A percentile compares a stretch with the other conserved stretches of the same genome.
Conservation (phyloP, 2,797 vertebrate species). For the Peromyscus nudipes region DNA sequence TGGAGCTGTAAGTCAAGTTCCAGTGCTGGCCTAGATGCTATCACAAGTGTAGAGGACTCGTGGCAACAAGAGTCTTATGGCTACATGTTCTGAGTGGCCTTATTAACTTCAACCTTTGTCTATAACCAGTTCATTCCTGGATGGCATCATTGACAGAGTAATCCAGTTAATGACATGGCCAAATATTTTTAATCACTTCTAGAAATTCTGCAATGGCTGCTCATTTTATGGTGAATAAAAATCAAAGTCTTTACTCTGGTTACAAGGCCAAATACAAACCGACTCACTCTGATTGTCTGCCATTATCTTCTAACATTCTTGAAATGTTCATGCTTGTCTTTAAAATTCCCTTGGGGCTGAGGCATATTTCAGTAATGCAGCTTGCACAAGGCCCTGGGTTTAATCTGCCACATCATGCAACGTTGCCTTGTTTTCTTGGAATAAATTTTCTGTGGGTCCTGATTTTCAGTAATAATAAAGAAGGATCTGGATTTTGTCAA, state of each 20-base stretch:
- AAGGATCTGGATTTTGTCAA: not conserved
- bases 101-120: not conserved
- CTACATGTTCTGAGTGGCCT: not conserved
- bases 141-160: not conserved
- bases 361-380: not conserved
- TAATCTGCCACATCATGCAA: not conserved
- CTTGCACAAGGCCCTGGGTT: not conserved
- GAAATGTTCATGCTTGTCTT: not conserved
- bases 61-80: not conserved
- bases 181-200: not conserved
- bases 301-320: conserved; percentile 12
- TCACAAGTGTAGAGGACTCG: not conserved
- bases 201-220: not conserved
- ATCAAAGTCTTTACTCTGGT: not conserved
- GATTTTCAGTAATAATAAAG: not conserved
- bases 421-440: not conserved
- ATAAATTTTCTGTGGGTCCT: not conserved
- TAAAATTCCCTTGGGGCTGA: conserved; percentile 7
- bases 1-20: not conserved
- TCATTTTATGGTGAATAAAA: conserved; percentile 3
- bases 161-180: not conserved
- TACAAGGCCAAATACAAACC: not conserved
- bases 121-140: not conserved
- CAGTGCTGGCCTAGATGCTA: not conserved
- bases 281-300: not conserved